phyloP scores from a whole-genome alignment of 2,797 vertebrate genomes.

The Sternotherus odoratus region DNA sequence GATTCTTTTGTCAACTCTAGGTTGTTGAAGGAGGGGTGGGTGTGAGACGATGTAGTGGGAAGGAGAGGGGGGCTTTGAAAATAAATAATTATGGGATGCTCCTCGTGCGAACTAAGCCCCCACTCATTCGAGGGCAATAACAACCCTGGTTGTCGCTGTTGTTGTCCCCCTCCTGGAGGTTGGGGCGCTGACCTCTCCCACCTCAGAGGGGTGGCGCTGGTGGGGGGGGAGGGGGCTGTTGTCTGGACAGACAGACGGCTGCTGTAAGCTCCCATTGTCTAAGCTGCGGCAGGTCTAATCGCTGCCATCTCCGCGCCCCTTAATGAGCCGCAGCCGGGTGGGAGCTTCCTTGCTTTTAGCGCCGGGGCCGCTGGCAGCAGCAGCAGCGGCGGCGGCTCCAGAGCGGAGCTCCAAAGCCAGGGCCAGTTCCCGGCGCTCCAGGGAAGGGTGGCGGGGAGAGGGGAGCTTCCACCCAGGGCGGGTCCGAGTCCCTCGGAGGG shows the following conservation, averaged over 20 bases:
- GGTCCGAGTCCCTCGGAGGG: not conserved
- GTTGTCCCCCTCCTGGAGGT: not conserved
- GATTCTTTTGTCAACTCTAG: not conserved
- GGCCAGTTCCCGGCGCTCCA: not conserved
- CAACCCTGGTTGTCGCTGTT: not conserved
- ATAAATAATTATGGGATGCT: fast-evolving
- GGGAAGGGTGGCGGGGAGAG: not conserved
- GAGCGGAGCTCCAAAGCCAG: not conserved
- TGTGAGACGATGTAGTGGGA: not conserved
- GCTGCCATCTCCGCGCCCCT: not conserved
- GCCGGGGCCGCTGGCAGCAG: not conserved
- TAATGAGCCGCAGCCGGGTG: not conserved
- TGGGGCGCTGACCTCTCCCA: not conserved
- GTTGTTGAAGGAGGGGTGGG: not conserved
- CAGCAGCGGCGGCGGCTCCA: not conserved
- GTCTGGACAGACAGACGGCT: not conserved
- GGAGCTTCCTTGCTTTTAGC: not conserved
- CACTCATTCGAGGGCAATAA: not conserved
- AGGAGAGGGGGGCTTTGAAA: not conserved
- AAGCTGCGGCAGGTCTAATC: not conserved
- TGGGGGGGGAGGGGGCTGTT: fast-evolving
- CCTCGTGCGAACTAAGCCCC: fast-evolving
- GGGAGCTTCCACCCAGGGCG: not conserved
- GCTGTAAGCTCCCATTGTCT: not conserved
- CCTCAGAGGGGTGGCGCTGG: not conserved